Base-by-base conservation (phyloP, 2,113 vertebrate genomes). In the Delphinapterus leucas region DNA sequence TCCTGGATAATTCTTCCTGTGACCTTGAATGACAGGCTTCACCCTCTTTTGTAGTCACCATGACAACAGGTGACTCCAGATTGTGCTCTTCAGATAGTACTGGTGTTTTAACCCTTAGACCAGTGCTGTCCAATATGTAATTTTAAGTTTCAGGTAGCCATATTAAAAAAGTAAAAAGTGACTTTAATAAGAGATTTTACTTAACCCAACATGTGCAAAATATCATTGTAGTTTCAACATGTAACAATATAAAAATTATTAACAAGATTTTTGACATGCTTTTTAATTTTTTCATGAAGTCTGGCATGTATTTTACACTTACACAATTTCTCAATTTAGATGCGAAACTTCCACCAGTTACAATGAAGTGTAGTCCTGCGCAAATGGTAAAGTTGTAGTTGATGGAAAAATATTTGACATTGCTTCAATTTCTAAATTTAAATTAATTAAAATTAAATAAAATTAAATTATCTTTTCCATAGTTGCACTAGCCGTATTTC, bases 31-130 rank as follows among this genome's bases (percentile, higher is more conserved):
- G 80, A 65, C 55, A 74, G 60, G 14, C 36, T 94, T 93, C 38
- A 9, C 53, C 18, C 49, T 90, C 49, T 79, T 77, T 71, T 86
- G 53, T 85, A 73, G 55, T 79, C 61, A 90, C 55, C n/a, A n/a
- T 79, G 90, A 61, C 87, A 93, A 68, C 7, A 55, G 33, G 36
- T 63, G 67, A 33, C 58, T n/a, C 31, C 41, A 61, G 58, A 71
- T 49, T 1, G 18, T 84, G 23, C 74, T 95, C 87, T 83, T 83
- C 33, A 73, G n/a, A 63, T 63, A 44, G 6, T 47, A 21, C 73
- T 93, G 49, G 26, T 85, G 58, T 97, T 93, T 95, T 61, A 93
- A 95, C 44, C 10, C 18, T 71, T 74, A 86, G 53, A 65, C 14
- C 21, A 60, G 5, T 31, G 58, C 47, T 79, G 25, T 84, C 53